These are phyloP conservation scores for Anabacerthia variegaticeps DNA, from an alignment of 2,797 vertebrate species.

Conservation along the genomic window DNA sequence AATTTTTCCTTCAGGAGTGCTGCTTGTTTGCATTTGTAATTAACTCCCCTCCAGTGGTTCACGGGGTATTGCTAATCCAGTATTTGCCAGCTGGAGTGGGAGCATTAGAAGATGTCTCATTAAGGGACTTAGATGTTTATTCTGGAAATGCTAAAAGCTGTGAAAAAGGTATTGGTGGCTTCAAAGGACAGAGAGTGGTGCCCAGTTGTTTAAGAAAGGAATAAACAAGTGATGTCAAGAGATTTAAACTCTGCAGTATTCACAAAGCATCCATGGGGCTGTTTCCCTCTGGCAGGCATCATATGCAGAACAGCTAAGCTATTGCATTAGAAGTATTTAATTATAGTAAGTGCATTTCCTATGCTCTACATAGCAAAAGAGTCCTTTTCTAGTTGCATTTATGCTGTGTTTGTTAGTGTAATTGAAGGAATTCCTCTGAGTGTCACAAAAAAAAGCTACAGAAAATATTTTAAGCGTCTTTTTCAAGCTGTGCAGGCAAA, in stretches of 20 bases:
- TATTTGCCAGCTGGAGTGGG: not conserved
- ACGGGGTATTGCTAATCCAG: not conserved
- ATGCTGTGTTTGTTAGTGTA: not conserved
- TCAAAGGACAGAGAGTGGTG: not conserved
- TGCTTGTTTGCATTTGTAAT: not conserved
- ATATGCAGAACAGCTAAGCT: not conserved
- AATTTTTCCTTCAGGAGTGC: not conserved
- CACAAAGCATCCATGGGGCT: rapidly evolving
- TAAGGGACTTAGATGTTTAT: not conserved
- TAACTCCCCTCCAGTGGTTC: not conserved
- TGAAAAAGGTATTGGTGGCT: not conserved
- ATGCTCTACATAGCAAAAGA: not conserved
- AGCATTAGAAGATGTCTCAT: not conserved
- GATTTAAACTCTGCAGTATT: not conserved
- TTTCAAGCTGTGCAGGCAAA: not conserved
- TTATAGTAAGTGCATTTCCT: not conserved
- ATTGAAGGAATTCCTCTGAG: not conserved
- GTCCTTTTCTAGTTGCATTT: not conserved
- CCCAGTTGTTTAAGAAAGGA: not conserved
- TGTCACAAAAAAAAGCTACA: not conserved
- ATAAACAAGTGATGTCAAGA: not conserved
- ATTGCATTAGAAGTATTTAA: not conserved
- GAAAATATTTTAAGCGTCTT: not conserved
- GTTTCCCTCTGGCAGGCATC: not conserved
- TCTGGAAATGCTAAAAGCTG: not conserved